Base-by-base conservation (phyloP, 2,888 invertebrate genomes). In the Coelogynopora nodosa region DNA sequence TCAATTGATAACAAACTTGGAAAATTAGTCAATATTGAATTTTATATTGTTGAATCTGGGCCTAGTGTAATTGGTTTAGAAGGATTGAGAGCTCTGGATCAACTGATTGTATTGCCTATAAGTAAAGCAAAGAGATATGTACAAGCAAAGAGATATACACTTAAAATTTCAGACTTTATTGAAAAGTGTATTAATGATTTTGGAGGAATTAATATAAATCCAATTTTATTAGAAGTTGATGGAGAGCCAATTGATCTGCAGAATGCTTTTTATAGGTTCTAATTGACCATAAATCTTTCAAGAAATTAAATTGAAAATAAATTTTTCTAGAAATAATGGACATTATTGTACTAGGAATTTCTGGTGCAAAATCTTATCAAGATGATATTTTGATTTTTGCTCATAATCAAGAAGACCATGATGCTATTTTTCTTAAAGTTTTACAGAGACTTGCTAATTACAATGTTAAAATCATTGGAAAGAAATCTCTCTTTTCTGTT, bases 401-500 rank as follows among this genome's bases (percentile, higher is more conserved):
- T 10, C 5, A 49, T 10, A 18, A 49, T 18, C 5, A 49, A 18
- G 5, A 49, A 49, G 49, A 49, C 5, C 49, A 49, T 49, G 49
- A 49, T 49, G 49, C 49, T 10, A 49, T 5, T 10, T n/a, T 80
- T 23, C 29, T 80, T 2, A 80, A 80, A 80, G 2, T 80, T 27
- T n/a, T 80, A 80, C 23, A 80, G n/a, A n/a, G 26, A 23, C 29
- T 80, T 10, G n/a, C 2, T 2, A 23, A 27, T 23, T 2, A 2
- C 2, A 26, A 82, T 82, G 82, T 82, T 1, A 82, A 82, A 31
- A 82, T 28, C 30, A 82, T 27, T 82, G 30, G 2, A 5, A 29
- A 82, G 31, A 82, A 82, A 31, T 82, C 82, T 82, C n/a, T 5
- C 5, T 28, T 82, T 82, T 27, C 23, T 26, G 82, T 82, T 5